Evolutionary conservation across 2,888 invertebrate species (phyloP), one percentile per base, ranked within the genome.

Genomic region (Aleiodes leptofemur): DNA sequence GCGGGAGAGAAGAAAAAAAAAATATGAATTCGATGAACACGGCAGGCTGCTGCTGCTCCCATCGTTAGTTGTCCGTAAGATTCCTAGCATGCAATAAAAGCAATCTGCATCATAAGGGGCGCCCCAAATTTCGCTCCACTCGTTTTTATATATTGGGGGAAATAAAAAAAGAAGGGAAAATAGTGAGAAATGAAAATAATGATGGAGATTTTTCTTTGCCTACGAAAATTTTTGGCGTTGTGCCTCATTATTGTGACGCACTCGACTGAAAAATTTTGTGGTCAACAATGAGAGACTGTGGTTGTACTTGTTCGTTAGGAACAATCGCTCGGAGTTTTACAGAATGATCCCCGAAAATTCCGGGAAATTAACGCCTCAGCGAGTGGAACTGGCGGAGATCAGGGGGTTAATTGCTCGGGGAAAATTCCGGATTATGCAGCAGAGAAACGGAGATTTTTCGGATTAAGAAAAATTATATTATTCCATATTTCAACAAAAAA

Each of bases 181-280:
- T 16, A 8, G 16, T 53, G 53, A 2, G 53, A 53, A 53, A 53
- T n/a, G 3, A 9, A 43, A 16, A 64, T 23, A 64, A 64, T 64
- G 29, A 48, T 64, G 43, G 38, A 61, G 61, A 64, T 53, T 51
- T 68, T 68, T 50, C n/a, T 29, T 23, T 29, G 66, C 31, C 23
- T 50, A 23, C 16, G 66, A 66, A 23, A 66, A 61, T 4, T 38
- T 50, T 70, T 23, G 57, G 50, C 57, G 59, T 71, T 48, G 29
- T 29, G 11, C 70, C 70, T 71, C 70, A 71, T 59, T 71, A 59
- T 50, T 14, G n/a, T 14, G 48, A 50, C 13, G 29, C 57, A 71
- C 43, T 48, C 57, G 57, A 31, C 57, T 59, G 70, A 57, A 29
- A 70, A 70, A n/a, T n/a, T 70, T 70, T 56, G 56, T 48, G 57